Base-by-base conservation (phyloP, 2,113 vertebrate genomes). In the Petroica traversi region DNA sequence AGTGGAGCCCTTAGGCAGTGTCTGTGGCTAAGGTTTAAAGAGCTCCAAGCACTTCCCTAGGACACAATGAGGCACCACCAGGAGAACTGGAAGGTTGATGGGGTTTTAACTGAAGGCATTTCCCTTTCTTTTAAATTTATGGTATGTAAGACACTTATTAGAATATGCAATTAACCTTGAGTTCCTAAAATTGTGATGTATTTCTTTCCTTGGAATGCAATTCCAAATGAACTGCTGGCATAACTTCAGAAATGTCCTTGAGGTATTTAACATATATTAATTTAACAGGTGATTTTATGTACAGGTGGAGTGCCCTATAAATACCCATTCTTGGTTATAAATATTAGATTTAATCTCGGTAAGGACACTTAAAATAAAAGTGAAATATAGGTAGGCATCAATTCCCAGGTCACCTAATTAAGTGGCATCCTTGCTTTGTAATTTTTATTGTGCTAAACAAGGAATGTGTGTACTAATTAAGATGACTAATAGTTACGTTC, bases 321-420 rank as follows among this genome's bases (percentile, higher is more conserved):
- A 95, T 92, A 93, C 61, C 62, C 48, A 93, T 86, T 63, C 79
- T 88, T 92, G 52, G 91, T 81, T 94, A 94, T 93, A 96, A 97
- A 97, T 91, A 94, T 57, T 82, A 87, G 88, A 93, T 95, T 93
- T 95, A 97, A 93, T 97, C 82, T 95, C 34, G 1, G 79, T 87
- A 85, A 93, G 85, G 94, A 87, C 92, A 93, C 71, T 87, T 96
- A 90, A 95, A 93, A 88, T 89, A 90, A 87, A 97, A 93, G 48
- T 94, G 92, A 97, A 95, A 93, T 96, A 94, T 73, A 88, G 84
- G 43, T 73, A 95, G 72, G 43, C n/a, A 92, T 92, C 90, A 97
- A 95, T 96, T 97, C 95, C 95, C 96, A 94, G 86, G 58, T 93
- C 87, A 92, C 93, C 95, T 97, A 97, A 97, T 97, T 97, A 97